These are phyloP conservation scores for Pristionchus exspectatus DNA, from an alignment of 2,888 invertebrate genomes.

Conservation along the genomic window DNA sequence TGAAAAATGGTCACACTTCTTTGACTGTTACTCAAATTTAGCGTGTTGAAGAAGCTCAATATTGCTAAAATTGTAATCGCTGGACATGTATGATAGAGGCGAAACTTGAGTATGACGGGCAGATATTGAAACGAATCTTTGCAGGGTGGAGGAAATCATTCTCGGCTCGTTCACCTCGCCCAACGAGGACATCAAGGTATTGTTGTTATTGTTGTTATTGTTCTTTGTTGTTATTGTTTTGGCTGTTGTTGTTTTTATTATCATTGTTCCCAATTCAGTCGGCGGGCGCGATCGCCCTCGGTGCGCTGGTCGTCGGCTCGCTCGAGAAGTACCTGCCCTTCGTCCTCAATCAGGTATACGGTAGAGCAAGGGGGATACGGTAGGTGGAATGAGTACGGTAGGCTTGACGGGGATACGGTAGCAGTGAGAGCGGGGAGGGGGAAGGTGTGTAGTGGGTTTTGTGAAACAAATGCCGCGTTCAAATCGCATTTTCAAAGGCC, in stretches of 20 bases:
- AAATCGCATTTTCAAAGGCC: too few relatives aligned
- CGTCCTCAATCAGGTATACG: constrained; percentile 85
- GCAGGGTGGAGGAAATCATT: constrained; percentile 80
- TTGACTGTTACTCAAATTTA: too few relatives aligned
- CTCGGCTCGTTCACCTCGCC: constrained; percentile 91
- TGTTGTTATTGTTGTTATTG: not conserved
- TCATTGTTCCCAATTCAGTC: constrained; percentile 81
- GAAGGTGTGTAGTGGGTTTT: not conserved
- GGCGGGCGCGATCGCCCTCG: constrained; percentile 94
- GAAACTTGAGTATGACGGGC: not conserved
- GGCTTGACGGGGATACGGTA: not conserved
- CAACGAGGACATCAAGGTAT: constrained; percentile 92
- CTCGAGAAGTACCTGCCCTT: constrained; percentile 92
- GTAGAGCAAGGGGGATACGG: not conserved
- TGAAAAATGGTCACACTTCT: too few relatives aligned
- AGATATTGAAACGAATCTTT: not conserved
- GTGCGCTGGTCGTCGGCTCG: constrained; percentile 94
- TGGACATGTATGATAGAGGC: not conserved
- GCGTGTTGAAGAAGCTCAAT: too few relatives aligned
- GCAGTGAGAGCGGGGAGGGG: not conserved
- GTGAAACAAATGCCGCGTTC: not conserved
- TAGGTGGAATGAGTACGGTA: not conserved
- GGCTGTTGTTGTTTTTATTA: not conserved
- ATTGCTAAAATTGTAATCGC: not conserved
- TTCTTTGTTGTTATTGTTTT: not conserved